These are phyloP conservation scores for Drosophila athabasca DNA, from an alignment of 1,140 invertebrate genomes.

Conservation along the genomic window DNA sequence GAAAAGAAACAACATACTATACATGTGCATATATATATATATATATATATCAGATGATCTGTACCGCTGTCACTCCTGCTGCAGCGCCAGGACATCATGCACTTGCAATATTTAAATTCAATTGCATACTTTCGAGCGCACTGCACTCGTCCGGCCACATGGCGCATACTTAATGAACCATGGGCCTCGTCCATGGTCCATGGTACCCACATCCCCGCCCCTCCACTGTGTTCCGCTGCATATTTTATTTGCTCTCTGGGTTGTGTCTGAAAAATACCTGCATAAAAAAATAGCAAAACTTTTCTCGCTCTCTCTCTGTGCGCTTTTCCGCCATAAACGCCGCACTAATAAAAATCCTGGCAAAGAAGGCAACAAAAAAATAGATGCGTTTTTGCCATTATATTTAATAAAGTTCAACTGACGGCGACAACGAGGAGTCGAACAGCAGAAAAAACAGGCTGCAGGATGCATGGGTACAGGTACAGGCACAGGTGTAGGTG, in stretches of 20 bases:
- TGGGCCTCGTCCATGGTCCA: slow-evolving; percentile 22
- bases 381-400: slow-evolving; percentile 41
- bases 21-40: too few species aligned
- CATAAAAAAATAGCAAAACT: slow-evolving; percentile 46
- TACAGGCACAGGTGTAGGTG: not conserved
- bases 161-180: slow-evolving; percentile 79
- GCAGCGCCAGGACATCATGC: slow-evolving; percentile 16
- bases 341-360: slow-evolving; percentile 46
- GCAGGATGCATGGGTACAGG: too few species aligned
- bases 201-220: too few species aligned
- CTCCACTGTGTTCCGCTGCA: slow-evolving; percentile 49
- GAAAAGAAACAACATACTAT: not conserved
- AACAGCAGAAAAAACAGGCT: not conserved
- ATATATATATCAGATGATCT: too few species aligned
- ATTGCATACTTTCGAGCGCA: slow-evolving; percentile 75
- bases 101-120: slow-evolving; percentile 82
- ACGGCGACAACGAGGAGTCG: slow-evolving; percentile 18
- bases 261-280: slow-evolving; percentile 53
- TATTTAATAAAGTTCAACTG: slow-evolving; percentile 65
- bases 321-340: slow-evolving; percentile 34
- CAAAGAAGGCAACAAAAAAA: slow-evolving; percentile 39
- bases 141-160: slow-evolving; percentile 61
- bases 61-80: too few species aligned
- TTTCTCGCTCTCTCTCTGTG: slow-evolving; percentile 7
- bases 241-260: slow-evolving; percentile 63